Conservation (phyloP, 2,113 vertebrate species). For the Eulemur rufifrons region DNA sequence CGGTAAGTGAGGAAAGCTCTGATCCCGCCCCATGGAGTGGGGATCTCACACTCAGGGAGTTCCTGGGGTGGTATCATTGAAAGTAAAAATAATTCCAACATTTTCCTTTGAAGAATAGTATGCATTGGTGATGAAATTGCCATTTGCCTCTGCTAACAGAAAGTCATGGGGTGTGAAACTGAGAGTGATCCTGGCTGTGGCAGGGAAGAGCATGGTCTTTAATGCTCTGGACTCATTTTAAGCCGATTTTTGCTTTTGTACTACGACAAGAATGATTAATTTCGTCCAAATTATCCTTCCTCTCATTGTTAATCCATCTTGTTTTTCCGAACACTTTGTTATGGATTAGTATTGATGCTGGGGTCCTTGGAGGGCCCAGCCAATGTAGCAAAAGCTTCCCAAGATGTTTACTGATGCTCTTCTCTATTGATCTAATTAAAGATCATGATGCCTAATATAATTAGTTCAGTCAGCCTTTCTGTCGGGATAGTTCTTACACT, state of each 20-base stretch:
- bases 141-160: neutral
- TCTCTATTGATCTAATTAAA: constrained; percentile 71
- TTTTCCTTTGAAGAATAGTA: neutral
- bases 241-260: neutral
- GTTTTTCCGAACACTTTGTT: constrained; percentile 33
- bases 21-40: neutral
- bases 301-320: neutral
- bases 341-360: constrained; percentile 59
- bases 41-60: neutral
- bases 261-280: constrained; percentile 32
- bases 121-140: neutral
- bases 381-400: constrained; percentile 40
- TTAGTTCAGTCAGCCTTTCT: constrained; percentile 60
- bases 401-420: constrained; percentile 53
- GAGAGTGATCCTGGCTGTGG: neutral
- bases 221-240: neutral
- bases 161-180: neutral
- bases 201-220: neutral
- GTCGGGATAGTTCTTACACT: constrained; percentile 16
- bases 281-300: constrained; percentile 46
- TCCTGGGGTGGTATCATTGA: neutral
- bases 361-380: constrained; percentile 19
- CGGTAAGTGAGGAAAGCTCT: neutral
- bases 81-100: neutral
- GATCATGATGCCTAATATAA: constrained; percentile 54